Conservation (phyloP, 2,888 invertebrate species). For the Escarpia spicata region DNA sequence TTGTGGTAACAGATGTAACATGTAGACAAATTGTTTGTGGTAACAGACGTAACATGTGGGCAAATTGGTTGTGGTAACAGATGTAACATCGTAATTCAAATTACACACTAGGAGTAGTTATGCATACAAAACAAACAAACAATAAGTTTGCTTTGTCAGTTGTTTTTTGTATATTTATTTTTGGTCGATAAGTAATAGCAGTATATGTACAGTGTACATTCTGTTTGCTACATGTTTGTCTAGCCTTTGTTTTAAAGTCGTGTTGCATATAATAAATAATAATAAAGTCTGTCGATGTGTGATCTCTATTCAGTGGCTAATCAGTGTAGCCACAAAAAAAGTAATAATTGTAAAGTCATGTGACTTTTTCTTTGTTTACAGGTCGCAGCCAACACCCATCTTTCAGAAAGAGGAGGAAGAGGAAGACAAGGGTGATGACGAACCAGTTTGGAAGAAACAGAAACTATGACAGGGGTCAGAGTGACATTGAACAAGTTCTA, state of each 20-base stretch:
- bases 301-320: no score
- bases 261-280: neutral
- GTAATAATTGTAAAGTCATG: neutral
- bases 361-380: conserved; percentile 41
- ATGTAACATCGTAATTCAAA: no score
- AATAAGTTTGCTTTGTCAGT: neutral
- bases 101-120: neutral
- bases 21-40: no score
- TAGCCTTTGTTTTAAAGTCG: neutral
- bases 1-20: no score
- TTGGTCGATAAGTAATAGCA: neutral
- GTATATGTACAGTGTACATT: neutral
- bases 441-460: conserved; percentile 71
- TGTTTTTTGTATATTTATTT: neutral
- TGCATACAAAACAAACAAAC: neutral
- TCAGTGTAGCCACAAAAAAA: neutral
- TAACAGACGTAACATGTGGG: no score
- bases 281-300: no score
- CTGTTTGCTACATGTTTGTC: neutral
- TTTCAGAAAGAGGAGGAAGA: conserved; percentile 70
- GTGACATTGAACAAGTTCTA: neutral
- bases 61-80: no score
- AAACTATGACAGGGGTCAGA: conserved; percentile 58
- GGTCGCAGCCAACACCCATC: conserved; percentile 85
- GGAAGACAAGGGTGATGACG: conserved; percentile 53